phyloP scores from a whole-genome alignment of 2,888 invertebrate genomes.

The Dilophus febrilis region DNA sequence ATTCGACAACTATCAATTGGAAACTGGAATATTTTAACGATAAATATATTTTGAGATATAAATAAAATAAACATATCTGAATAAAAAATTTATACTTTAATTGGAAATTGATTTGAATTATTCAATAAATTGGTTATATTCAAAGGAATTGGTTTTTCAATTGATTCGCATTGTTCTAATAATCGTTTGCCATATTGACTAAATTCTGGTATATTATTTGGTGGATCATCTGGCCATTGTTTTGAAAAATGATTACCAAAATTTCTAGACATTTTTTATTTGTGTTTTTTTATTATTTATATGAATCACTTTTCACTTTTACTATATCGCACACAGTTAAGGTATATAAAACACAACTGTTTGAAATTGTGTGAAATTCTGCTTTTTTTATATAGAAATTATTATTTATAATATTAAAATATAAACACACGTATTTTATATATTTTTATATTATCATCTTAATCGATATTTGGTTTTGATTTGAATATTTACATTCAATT shows the following conservation, averaged over 20 bases:
- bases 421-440: too few relatives aligned
- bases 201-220: constrained; percentile 1
- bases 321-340: too few relatives aligned
- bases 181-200: constrained; percentile 16
- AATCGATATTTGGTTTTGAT: too few relatives aligned
- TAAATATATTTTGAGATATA: too few relatives aligned
- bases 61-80: neutral
- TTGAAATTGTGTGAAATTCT: too few relatives aligned
- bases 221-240: constrained; percentile 14
- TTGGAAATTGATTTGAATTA: constrained; percentile 9
- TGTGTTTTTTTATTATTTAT: too few relatives aligned
- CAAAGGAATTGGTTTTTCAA: constrained; percentile 7
- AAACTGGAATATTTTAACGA: constrained; percentile 15
- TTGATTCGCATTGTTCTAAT: constrained; percentile 15
- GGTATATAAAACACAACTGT: too few relatives aligned
- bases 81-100: constrained; percentile 4
- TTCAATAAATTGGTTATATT: constrained; percentile 5
- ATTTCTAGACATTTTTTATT: constrained; percentile 8
- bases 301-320: too few relatives aligned
- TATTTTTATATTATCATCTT: too few relatives aligned
- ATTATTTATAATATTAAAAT: too few relatives aligned
- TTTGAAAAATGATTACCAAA: constrained; percentile 20
- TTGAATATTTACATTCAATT: too few relatives aligned
- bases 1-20: constrained; percentile 24
- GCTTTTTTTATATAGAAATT: too few relatives aligned